Evolutionary conservation across 1,140 invertebrate genomes (phyloP).

Genomic region (Alviniconcha marisindica): DNA sequence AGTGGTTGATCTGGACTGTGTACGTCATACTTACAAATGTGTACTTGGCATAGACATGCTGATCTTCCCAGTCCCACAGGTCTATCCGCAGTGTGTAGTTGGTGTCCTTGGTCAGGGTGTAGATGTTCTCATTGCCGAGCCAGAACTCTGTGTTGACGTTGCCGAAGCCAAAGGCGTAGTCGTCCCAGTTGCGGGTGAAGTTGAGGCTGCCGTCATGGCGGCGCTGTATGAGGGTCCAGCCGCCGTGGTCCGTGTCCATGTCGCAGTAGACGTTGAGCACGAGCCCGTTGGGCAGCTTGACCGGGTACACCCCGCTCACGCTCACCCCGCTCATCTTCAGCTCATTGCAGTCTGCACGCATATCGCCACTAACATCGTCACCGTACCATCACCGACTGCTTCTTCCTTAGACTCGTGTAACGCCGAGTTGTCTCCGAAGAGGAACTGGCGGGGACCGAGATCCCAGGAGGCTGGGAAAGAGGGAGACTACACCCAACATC

Average conservation of each 20-base stretch:
- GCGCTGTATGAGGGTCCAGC: slow-evolving; percentile 83
- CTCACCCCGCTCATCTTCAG: slow-evolving; percentile 58
- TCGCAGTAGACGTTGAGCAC: slow-evolving; percentile 87
- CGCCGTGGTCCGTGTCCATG: slow-evolving; percentile 85
- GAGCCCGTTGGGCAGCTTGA: slow-evolving; percentile 82
- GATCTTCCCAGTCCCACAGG: slow-evolving; percentile 94
- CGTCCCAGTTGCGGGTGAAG: slow-evolving; percentile 94
- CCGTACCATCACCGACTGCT: no score
- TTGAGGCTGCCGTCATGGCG: slow-evolving; percentile 83
- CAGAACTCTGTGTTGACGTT: slow-evolving; percentile 84
- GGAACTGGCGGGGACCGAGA: no score
- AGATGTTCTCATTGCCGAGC: slow-evolving; percentile 69
- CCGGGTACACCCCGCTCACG: slow-evolving; percentile 81
- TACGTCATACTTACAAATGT: slow-evolving; percentile 50
- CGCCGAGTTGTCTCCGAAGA: no score
- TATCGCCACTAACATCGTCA: no score
- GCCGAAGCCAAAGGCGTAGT: slow-evolving; percentile 96
- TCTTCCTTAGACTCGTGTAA: no score
- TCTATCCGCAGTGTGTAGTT: slow-evolving; percentile 93
- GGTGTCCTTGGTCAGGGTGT: slow-evolving; percentile 76
- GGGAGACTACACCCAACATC: no score
- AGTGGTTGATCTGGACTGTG: no score
- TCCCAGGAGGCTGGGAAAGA: no score
- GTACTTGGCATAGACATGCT: slow-evolving; percentile 79
- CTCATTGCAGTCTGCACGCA: slow-evolving; percentile 68